These are phyloP conservation scores for Agrotis ipsilon DNA, from an alignment of 2,888 invertebrate species.

Conservation along the genomic window DNA sequence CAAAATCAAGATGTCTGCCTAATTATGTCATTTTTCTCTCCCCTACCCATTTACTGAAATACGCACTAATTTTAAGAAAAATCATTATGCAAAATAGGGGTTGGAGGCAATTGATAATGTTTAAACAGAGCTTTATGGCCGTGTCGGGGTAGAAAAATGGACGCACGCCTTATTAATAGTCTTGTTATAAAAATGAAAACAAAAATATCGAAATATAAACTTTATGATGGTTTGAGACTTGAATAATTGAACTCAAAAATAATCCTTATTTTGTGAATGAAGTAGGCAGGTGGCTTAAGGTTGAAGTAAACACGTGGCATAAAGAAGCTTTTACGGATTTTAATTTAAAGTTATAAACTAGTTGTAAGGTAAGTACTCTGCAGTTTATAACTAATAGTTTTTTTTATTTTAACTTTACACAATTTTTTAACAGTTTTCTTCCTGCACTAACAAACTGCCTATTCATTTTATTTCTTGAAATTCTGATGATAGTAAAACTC, in stretches of 20 bases:
- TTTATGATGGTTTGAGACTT: neutral
- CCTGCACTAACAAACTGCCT: neutral
- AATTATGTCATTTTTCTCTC: conserved; percentile 70
- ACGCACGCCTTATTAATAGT: conserved; percentile 30
- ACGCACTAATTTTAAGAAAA: conserved; percentile 67
- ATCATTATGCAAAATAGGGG: conserved; percentile 63
- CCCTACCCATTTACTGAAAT: conserved; percentile 64
- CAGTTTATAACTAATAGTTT: too few relatives aligned
- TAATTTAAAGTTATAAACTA: too few relatives aligned
- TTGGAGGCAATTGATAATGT: conserved; percentile 52
- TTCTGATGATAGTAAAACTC: neutral
- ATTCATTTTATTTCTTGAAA: neutral
- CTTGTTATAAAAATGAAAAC: conserved; percentile 1
- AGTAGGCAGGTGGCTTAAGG: too few relatives aligned
- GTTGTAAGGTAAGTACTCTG: too few relatives aligned
- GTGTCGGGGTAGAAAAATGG: conserved; percentile 11
- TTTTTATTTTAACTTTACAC: too few relatives aligned
- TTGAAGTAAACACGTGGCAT: too few relatives aligned
- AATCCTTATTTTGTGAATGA: too few relatives aligned
- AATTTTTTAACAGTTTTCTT: neutral
- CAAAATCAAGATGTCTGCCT: conserved; percentile 69
- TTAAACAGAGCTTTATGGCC: conserved; percentile 48
- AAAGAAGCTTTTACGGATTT: too few relatives aligned
- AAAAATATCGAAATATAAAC: neutral
- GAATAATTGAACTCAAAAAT: too few relatives aligned